These are phyloP conservation scores for Phylloscopus trochiloides DNA, from an alignment of 2,113 vertebrate species.

Conservation along the genomic window DNA sequence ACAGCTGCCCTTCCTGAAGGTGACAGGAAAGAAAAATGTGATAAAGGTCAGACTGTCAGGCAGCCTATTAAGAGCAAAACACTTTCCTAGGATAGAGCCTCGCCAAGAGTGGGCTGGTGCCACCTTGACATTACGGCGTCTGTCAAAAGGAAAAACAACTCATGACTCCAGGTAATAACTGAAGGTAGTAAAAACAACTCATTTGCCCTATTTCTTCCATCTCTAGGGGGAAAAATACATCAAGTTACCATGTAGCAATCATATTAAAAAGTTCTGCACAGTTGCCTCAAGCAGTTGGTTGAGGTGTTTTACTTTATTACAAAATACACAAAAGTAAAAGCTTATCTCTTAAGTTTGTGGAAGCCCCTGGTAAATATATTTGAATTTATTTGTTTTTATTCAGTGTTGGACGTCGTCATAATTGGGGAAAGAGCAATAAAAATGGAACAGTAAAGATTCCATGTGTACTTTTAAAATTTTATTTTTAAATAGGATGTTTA, in stretches of 20 bases:
- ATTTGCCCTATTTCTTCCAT: slow-evolving; percentile 13
- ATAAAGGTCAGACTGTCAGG: slow-evolving; percentile 14
- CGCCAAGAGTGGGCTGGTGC: neutral
- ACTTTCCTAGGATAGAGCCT: neutral
- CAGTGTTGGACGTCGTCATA: neutral
- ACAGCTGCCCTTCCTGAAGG: neutral
- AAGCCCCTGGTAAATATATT: neutral
- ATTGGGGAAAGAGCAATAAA: neutral
- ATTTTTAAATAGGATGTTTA: neutral
- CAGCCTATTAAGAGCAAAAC: neutral
- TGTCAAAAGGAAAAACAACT: slow-evolving; percentile 44
- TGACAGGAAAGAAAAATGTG: slow-evolving; percentile 18
- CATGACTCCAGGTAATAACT: slow-evolving; percentile 7
- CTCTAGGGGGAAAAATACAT: neutral
- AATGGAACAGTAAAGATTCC: neutral
- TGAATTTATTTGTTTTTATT: neutral
- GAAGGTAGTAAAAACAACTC: slow-evolving; percentile 10
- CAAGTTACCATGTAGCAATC: slow-evolving; percentile 1
- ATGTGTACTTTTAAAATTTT: neutral
- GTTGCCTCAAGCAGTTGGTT: neutral
- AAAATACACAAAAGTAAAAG: neutral
- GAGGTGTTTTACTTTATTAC: neutral
- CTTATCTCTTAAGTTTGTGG: neutral
- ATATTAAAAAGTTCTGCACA: neutral
- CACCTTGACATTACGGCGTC: slow-evolving; percentile 15